phyloP scores from a whole-genome alignment of 2,797 vertebrate genomes.

The Chiloscyllium punctatum region DNA sequence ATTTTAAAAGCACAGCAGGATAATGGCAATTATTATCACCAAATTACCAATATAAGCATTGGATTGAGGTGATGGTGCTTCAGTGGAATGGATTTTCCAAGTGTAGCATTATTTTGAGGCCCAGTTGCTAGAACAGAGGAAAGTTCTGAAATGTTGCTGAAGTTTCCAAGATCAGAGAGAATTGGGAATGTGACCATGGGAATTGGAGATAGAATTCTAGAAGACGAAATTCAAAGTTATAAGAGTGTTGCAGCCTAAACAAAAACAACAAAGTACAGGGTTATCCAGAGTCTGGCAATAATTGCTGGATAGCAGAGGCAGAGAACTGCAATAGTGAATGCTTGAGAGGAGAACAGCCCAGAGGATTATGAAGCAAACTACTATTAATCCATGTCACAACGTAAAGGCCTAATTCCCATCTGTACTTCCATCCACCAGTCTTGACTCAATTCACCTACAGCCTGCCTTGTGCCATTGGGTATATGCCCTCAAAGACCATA shows the following conservation, averaged over 20 bases:
- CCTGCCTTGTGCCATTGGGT: not conserved
- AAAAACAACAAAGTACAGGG: not conserved
- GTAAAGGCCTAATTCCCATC: not conserved
- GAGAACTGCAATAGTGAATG: too few species aligned
- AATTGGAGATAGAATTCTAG: not conserved
- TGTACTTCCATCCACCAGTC: not conserved
- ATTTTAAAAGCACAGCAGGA: not conserved
- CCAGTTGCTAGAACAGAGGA: not conserved
- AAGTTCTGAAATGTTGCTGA: not conserved
- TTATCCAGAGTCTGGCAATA: not conserved
- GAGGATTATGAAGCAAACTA: not conserved
- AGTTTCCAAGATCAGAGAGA: not conserved
- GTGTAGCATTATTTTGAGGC: not conserved
- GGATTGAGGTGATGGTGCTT: not conserved
- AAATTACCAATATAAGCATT: not conserved
- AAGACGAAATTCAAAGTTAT: not conserved
- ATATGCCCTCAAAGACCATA: not conserved
- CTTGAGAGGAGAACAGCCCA: not conserved
- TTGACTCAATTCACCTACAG: not conserved
- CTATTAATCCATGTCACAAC: not conserved
- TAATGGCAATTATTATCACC: not conserved
- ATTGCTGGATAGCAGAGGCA: not conserved
- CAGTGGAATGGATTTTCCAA: not conserved
- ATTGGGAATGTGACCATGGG: not conserved
- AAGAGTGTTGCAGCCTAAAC: not conserved